Evolutionary conservation across 2,888 invertebrate genomes (phyloP), one percentile per base, ranked within the genome.

Genomic region (Sycophila texana): DNA sequence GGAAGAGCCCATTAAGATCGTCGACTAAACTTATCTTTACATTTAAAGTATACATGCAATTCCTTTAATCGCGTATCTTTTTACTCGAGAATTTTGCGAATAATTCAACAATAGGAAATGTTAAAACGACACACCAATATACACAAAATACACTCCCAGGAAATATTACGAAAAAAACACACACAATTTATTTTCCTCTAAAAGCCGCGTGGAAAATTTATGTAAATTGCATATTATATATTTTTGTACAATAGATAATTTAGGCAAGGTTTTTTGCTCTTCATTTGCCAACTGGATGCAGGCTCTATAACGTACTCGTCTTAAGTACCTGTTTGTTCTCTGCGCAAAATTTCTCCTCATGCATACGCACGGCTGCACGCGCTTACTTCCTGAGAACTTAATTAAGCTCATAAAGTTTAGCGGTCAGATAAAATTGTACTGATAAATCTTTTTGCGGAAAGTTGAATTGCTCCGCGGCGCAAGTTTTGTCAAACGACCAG

Each of bases 1-100:
- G 74, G 74, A 79, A 70, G 65, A 72, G 60, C 4, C 5, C 22
- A 57, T 60, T 60, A 16, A 63, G 47, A 22, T 61, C 10, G 16
- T 20, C 60, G 49, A n/a, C 60, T 49, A 60, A 53, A 30, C n/a
- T 63, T n/a, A 61, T 61, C 72, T 53, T 63, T 51, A 7, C 39
- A 39, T 10, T 39, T 18, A 60, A 53, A 16, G 18, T 2, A 72
- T 3, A 4, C 13, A 10, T 18, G 26, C 57, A 14, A 47, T 58
- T 47, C 47, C 39, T 12, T 10, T 30, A n/a, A n/a, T 30, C 26
- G 67, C 5, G 10, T 39, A 39, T 39, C 39, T 10, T 39, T 39
- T 39, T 39, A 39, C 39, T 39, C 10, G 10, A 10, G 5, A 39
- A 10, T 39, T 39, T 39, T 39, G 39, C 39, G 0, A 39, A 39